Percentiles rank a stretch among this genome's conserved stretches.
Evolutionary conservation across 2,113 vertebrate species (phyloP).

Genomic region (Agapornis roseicollis): DNA sequence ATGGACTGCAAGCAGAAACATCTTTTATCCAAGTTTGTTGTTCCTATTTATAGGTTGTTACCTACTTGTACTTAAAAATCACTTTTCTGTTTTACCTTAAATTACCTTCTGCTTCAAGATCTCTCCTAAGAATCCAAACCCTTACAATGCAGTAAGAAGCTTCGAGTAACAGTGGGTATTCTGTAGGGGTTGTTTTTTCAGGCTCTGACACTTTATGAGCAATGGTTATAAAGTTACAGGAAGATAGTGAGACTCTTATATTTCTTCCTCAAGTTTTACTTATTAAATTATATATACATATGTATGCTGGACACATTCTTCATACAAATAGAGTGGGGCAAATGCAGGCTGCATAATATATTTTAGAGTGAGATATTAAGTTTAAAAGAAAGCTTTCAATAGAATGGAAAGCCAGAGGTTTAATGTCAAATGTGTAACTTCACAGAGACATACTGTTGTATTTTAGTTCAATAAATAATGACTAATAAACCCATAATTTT

Average conservation of each 20-base stretch:
- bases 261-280: not conserved
- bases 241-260: not conserved
- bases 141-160: not conserved
- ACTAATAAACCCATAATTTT: not conserved
- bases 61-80: not conserved
- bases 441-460: not conserved
- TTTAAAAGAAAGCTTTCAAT: conserved; percentile 29
- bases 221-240: not conserved
- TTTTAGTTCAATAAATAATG: not conserved
- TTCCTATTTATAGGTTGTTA: not conserved
- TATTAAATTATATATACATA: not conserved
- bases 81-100: not conserved
- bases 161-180: not conserved
- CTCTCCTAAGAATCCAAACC: not conserved
- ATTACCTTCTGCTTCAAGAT: not conserved
- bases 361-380: not conserved
- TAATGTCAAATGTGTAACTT: not conserved
- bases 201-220: not conserved
- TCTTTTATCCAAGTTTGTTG: not conserved
- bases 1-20: not conserved
- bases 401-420: not conserved
- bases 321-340: not conserved
- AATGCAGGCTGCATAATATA: not conserved
- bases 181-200: not conserved
- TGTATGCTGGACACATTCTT: not conserved